A percentile compares a stretch with the other conserved stretches of the same genome.
Conservation (phyloP, 1,140 invertebrate genomes). For the Nixonia krombeini region DNA sequence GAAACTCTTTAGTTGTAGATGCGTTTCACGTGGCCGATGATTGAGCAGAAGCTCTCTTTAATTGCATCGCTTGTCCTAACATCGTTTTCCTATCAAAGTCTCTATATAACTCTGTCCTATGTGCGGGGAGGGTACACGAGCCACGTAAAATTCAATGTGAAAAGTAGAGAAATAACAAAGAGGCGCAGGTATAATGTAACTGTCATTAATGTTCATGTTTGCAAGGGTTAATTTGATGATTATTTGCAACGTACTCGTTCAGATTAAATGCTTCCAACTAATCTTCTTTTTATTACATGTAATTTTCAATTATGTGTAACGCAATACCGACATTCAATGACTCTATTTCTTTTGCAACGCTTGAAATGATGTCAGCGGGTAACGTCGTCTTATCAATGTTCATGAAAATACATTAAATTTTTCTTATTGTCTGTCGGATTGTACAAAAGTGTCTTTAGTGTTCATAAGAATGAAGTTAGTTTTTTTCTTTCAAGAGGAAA, state of each 20-base stretch:
- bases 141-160: conserved; percentile 54
- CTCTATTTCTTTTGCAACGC: too few species aligned
- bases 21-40: conserved; percentile 1
- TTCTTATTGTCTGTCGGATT: too few species aligned
- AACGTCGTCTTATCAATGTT: too few species aligned
- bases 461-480: too few species aligned
- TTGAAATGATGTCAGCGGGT: too few species aligned
- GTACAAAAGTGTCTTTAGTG: too few species aligned
- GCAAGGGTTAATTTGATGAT: conserved; percentile 23
- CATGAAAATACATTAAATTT: too few species aligned
- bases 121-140: conserved; percentile 67
- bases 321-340: too few species aligned
- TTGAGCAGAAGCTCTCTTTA: conserved; percentile 34
- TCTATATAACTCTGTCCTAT: conserved; percentile 60
- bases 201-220: conserved; percentile 41
- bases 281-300: conserved; percentile 32
- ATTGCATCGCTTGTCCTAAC: conserved; percentile 49
- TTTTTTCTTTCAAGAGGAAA: too few species aligned
- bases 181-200: conserved; percentile 35
- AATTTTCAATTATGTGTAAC: too few species aligned
- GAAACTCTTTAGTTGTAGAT: too few species aligned
- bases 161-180: conserved; percentile 44
- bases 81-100: conserved; percentile 40
- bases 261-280: conserved; percentile 66
- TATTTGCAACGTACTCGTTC: conserved; percentile 16